phyloP scores from a whole-genome alignment of 2,888 invertebrate species.

The Nemurella pictetii region DNA sequence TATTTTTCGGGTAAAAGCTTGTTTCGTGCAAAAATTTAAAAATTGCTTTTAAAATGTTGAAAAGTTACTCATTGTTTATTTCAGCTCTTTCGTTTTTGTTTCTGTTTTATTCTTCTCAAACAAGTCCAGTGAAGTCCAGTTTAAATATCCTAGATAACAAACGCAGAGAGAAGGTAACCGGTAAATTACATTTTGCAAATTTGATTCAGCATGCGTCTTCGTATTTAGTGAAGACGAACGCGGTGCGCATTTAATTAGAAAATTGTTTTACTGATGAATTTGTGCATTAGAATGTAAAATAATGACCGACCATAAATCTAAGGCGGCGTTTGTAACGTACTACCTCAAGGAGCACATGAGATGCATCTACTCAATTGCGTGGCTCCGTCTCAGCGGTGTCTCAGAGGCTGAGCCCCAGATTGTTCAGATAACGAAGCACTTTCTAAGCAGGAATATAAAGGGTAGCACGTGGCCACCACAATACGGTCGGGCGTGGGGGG shows the following conservation, averaged over 20 bases:
- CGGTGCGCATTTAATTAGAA: background rate
- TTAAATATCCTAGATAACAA: no score
- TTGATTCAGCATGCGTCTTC: no score
- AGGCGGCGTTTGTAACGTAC: background rate
- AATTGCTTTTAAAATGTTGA: no score
- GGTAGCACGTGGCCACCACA: background rate
- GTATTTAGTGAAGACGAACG: no score
- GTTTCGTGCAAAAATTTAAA: no score
- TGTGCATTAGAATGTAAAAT: background rate
- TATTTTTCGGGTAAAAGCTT: no score
- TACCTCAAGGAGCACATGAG: background rate
- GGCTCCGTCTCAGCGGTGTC: background rate
- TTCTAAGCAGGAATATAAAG: slow-evolving; percentile 2
- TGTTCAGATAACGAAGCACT: background rate
- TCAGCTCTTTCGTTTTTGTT: no score
- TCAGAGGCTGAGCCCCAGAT: background rate
- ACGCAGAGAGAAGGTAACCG: no score
- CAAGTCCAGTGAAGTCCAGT: no score
- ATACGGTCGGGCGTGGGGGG: no score
- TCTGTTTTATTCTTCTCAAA: no score
- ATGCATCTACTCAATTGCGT: background rate
- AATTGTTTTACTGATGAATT: background rate
- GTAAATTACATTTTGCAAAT: background rate
- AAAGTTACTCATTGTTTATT: no score
- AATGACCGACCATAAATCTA: background rate